phyloP scores from a whole-genome alignment of 2,888 invertebrate genomes.

The Blastobasis adustella region DNA sequence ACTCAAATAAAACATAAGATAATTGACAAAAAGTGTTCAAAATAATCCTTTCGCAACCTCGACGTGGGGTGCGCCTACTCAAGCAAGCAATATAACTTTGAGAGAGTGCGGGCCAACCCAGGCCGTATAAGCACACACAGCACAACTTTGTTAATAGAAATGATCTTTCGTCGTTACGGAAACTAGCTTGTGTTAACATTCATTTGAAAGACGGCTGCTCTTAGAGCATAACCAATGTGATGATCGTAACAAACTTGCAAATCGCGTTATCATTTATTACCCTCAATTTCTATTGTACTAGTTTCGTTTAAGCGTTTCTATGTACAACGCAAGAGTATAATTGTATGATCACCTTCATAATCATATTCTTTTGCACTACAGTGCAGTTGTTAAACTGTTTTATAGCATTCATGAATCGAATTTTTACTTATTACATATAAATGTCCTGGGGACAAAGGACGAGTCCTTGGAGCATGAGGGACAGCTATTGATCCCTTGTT shows the following conservation, averaged over 20 bases:
- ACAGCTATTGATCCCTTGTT: too few species aligned
- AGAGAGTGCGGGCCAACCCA: neutral
- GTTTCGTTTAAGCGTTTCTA: neutral
- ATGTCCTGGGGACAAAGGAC: too few species aligned
- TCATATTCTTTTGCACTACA: neutral
- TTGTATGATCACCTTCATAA: neutral
- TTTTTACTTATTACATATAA: too few species aligned
- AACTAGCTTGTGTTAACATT: neutral
- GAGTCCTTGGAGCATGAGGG: too few species aligned
- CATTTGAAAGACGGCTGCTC: neutral
- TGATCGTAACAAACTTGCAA: neutral
- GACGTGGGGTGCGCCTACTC: neutral
- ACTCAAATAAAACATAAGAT: neutral
- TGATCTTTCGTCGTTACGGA: conserved; percentile 6
- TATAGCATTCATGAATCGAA: too few species aligned
- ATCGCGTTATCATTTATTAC: neutral
- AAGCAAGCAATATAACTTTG: conserved; percentile 8
- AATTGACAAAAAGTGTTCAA: neutral
- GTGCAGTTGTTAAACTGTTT: too few species aligned
- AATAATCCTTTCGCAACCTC: too few species aligned
- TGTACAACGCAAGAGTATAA: neutral
- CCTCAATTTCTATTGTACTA: neutral
- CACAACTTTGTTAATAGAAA: conserved; percentile 8
- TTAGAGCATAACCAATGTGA: neutral
- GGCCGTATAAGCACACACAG: conserved; percentile 2